Evolutionary conservation across 2,113 vertebrate genomes (phyloP), one percentile per base, ranked within the genome.

Genomic region (Galeopterus variegatus): DNA sequence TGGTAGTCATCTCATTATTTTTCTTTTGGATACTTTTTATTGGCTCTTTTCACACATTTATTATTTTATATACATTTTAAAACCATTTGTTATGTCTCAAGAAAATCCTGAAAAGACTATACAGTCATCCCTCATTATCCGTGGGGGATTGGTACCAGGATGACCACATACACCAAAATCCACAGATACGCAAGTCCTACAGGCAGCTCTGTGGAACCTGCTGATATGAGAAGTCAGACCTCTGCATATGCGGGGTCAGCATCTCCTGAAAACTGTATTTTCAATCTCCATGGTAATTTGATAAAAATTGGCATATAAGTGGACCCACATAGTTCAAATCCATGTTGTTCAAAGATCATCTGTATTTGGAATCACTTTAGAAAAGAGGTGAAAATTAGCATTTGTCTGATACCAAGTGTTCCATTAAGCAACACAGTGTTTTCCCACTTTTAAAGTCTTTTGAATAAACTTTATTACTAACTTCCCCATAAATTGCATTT

Each of bases 11-110:
- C 58, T 65, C 36, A 50, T 73, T 82, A 50, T 62, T 91, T 83
- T 88, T 87, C 52, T 81, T 97, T 76, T 64, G 52, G n/a, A 65
- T 88, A 76, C 11, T 50, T 92, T 90, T 93, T 88, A 80, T 93
- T 45, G 56, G 58, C 33, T 92, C 18, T 83, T 56, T 75, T 77
- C 79, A 88, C 50, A 88, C 6, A 76, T 65, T 85, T 88, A 73
- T 79, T 83, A 84, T 84, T 83, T 23, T 17, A 65, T 41, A 58
- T 33, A n/a, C 0, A 84, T 5, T 79, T 96, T 80, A 94, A 58
- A 96, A 80, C 12, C 45, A 95, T 81, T 90, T 84, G 12, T 58
- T 36, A 1, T 58, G 18, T 75, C 89, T 28, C 85, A 88, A 79
- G 91, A 92, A 90, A 87, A 76, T 52, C 13, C 60, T 84, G 15